Evolutionary conservation across 2,797 vertebrate genomes (phyloP).

Genomic region (Lophius americanus): DNA sequence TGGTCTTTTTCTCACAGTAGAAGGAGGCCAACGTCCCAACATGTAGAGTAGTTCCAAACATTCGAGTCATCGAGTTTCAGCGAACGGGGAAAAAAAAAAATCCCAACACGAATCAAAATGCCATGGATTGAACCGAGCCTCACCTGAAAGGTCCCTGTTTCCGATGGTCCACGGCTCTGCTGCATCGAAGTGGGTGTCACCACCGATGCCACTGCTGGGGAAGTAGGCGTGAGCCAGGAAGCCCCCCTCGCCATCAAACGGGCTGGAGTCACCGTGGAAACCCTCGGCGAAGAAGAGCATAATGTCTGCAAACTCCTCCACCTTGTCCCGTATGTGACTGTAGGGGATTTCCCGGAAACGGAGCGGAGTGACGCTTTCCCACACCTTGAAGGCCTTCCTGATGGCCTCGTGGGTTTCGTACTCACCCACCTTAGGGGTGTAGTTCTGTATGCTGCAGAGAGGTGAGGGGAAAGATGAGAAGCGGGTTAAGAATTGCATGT

Average conservation of each 20-base stretch:
- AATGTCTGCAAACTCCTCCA: constrained; percentile 90
- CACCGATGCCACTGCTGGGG: constrained; percentile 90
- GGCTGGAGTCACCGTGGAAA: constrained; percentile 92
- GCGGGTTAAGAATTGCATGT: background rate
- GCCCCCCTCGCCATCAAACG: constrained; percentile 92
- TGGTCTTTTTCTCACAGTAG: constrained; percentile 19
- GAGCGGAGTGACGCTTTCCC: constrained; percentile 87
- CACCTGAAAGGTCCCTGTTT: constrained; percentile 87
- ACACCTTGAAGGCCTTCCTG: constrained; percentile 88
- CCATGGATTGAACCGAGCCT: constrained; percentile 49
- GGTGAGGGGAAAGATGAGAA: background rate
- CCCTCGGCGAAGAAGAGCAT: constrained; percentile 94
- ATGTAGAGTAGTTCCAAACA: constrained; percentile 11
- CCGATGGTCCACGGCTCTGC: constrained; percentile 92
- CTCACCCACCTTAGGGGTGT: constrained; percentile 92
- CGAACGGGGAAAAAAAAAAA: background rate
- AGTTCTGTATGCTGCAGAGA: constrained; percentile 91
- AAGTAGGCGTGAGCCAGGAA: constrained; percentile 96
- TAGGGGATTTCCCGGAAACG: constrained; percentile 91
- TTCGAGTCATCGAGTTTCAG: constrained; percentile 22
- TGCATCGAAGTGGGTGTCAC: constrained; percentile 94
- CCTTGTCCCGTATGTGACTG: constrained; percentile 84
- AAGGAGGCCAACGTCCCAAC: constrained; percentile 10
- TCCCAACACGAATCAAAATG: constrained; percentile 1
- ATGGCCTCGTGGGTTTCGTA: constrained; percentile 89